Conservation (phyloP, 1,140 invertebrate genomes). For the Pinna nobilis region DNA sequence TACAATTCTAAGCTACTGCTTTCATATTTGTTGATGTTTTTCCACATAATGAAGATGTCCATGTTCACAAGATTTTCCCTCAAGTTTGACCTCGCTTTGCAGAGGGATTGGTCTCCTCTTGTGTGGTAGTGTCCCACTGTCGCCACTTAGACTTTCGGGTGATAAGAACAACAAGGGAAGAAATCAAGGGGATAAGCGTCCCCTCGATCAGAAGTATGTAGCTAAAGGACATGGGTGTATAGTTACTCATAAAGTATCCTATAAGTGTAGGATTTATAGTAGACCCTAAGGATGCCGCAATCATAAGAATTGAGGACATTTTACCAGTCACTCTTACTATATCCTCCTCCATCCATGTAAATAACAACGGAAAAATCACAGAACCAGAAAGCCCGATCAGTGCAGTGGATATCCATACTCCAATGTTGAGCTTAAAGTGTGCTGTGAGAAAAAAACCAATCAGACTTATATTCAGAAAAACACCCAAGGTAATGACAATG, state of each 20-base stretch:
- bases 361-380: constrained; percentile 45
- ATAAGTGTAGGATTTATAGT: constrained; percentile 48
- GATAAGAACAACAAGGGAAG: no score
- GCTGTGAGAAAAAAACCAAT: constrained; percentile 1
- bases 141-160: no score
- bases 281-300: constrained; percentile 36
- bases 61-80: no score
- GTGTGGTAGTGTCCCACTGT: no score
- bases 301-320: constrained; percentile 44
- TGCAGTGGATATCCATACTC: constrained; percentile 50
- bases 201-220: no score
- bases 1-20: no score
- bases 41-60: no score
- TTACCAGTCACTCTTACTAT: constrained; percentile 44
- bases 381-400: constrained; percentile 48
- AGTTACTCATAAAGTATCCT: constrained; percentile 52
- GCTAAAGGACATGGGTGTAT: constrained; percentile 41
- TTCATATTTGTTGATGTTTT: no score
- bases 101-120: no score
- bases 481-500: constrained; percentile 4
- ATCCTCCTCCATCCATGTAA: constrained; percentile 51
- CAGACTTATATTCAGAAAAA: background rate
- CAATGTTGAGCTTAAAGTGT: constrained; percentile 18
- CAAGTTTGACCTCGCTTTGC: no score
- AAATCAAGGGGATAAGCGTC: no score